Conservation (phyloP, 2,797 vertebrate species). For the Micropoecilia bifurca region DNA sequence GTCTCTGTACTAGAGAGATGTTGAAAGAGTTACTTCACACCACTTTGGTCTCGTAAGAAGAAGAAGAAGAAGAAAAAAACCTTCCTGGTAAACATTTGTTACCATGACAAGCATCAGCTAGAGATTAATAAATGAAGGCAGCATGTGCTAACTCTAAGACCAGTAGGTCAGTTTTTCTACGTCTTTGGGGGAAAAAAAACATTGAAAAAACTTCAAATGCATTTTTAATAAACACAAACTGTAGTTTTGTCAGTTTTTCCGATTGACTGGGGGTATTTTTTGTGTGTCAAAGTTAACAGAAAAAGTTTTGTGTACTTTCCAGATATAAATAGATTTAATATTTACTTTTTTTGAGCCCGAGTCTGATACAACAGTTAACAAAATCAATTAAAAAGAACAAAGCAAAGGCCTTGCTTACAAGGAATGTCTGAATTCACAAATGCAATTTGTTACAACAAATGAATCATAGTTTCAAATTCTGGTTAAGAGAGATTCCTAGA, state of each 20-base stretch:
- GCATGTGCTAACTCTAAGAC: not conserved
- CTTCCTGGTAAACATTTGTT: slow-evolving; percentile 49
- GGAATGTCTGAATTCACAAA: not conserved
- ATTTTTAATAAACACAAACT: not conserved
- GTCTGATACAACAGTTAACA: not conserved
- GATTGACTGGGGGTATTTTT: not conserved
- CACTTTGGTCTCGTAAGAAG: slow-evolving; percentile 14
- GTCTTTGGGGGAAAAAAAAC: no score
- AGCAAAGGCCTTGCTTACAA: not conserved
- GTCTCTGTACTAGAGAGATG: slow-evolving; percentile 29
- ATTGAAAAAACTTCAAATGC: not conserved
- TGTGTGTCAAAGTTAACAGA: not conserved
- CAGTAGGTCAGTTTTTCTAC: not conserved
- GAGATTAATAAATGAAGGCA: slow-evolving; percentile 11
- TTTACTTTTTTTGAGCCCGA: not conserved
- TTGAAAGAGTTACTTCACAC: slow-evolving; percentile 29
- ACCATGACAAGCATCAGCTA: slow-evolving; percentile 69
- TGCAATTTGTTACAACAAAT: not conserved
- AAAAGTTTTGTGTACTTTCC: not conserved
- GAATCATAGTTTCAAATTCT: not conserved
- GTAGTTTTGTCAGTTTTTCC: not conserved
- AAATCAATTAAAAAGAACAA: not conserved
- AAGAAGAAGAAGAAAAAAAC: slow-evolving; percentile 14
- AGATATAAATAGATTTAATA: not conserved
- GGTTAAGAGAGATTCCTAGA: not conserved